Evolutionary conservation across 2,113 vertebrate genomes (phyloP), one percentile per base, ranked within the genome.

Genomic region (Apodemus sylvaticus): DNA sequence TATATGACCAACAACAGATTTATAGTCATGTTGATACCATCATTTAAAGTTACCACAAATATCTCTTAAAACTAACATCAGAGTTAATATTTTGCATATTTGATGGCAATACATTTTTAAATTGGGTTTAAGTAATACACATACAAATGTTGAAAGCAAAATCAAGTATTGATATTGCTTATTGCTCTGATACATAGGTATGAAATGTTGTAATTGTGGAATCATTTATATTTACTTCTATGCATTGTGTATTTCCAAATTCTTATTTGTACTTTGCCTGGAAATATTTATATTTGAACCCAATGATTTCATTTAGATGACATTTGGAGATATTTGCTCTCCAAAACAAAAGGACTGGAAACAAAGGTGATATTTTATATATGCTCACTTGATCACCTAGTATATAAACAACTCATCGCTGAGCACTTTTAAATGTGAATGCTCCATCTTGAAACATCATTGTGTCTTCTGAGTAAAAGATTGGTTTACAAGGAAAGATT

Each of bases 101-200:
- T 6, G 6, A 24, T 24, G 22, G 34, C 24, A 81, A 36, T 42
- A 42, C 0, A 53, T 39, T 94, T 58, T 51, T 55, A 81, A 66
- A 86, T 20, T 29, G 42, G 48, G 24, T 4, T 81, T 53, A 12
- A 64, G 29, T 11, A 76, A 91, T 77, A 4, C n/a, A 29, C 86
- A 73, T 81, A 68, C 34, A 82, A 90, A 86, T 13, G 1, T 68
- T 81, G 94, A 92, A 92, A 87, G 1, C 81, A 91, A 90, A 58
- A 76, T 68, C 5, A 66, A 89, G 24, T 93, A 74, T 39, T 45
- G 29, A n/a, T 7, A 79, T 60, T 86, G 3, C 26, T 3, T 2
- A 26, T 70, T 48, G 5, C 20, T 94, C 16, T 12, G 4, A 64
- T 83, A 4, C 1, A 42, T 7, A 95, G 74, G 60, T 60, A 70